phyloP scores from a whole-genome alignment of 2,113 vertebrate genomes.

The Nesogale talazaci region DNA sequence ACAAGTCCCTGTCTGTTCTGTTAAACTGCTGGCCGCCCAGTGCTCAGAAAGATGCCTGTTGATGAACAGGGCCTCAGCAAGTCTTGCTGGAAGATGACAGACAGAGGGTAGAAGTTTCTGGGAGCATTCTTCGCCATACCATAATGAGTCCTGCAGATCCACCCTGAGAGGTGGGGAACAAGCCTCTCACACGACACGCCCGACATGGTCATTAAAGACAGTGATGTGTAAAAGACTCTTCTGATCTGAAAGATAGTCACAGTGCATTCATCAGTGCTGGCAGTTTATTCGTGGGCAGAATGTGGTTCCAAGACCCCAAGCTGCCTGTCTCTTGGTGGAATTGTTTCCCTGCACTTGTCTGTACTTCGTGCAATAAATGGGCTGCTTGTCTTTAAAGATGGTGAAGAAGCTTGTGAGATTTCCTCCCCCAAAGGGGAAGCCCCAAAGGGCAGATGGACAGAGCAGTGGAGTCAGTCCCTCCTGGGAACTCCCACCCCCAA shows the following conservation, averaged over 20 bases:
- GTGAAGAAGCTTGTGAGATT: not conserved
- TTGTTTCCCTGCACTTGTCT: too few species aligned
- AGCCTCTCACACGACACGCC: not conserved
- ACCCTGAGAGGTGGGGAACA: not conserved
- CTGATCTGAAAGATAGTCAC: not conserved
- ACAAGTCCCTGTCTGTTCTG: not conserved
- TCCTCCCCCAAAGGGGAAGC: not conserved
- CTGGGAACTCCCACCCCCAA: too few species aligned
- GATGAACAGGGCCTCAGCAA: not conserved
- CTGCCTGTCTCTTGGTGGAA: too few species aligned
- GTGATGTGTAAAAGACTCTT: not conserved
- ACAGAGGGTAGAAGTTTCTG: not conserved
- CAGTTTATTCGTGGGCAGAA: not conserved
- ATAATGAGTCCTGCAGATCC: not conserved
- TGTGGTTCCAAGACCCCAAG: fast-evolving
- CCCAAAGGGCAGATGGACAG: not conserved
- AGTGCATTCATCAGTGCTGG: not conserved
- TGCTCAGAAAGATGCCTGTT: fast-evolving
- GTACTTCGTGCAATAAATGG: not conserved
- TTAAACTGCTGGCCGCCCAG: not conserved
- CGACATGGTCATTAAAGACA: not conserved
- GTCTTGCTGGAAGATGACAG: not conserved
- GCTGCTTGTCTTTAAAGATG: not conserved
- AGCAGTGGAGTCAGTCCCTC: not conserved
- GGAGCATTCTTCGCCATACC: not conserved